phyloP scores from a whole-genome alignment of 2,113 vertebrate species.

The Acinonyx jubatus region DNA sequence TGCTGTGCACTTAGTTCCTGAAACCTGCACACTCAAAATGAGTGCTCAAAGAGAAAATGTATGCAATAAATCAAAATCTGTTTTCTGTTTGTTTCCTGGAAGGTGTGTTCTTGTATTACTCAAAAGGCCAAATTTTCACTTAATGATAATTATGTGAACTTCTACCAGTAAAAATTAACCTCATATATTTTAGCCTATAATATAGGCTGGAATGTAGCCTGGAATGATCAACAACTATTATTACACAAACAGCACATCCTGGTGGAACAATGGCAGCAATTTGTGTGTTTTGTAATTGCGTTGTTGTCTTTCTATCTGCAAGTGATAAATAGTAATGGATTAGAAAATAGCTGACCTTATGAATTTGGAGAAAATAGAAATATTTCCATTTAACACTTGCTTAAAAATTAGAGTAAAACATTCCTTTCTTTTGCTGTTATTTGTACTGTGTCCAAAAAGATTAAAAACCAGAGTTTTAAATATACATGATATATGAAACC shows the following conservation, averaged over 20 bases:
- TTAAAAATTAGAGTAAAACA: slow-evolving; percentile 36
- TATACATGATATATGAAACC: neutral
- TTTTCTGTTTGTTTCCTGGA: neutral
- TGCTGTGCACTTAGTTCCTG: neutral
- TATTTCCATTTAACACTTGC: neutral
- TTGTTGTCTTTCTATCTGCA: neutral
- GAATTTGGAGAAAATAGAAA: slow-evolving; percentile 6
- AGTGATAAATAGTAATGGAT: neutral
- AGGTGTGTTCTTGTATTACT: neutral
- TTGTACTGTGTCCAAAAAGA: slow-evolving; percentile 27
- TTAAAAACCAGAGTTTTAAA: neutral
- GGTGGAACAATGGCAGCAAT: neutral
- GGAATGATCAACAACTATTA: neutral
- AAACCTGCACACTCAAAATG: neutral
- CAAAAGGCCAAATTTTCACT: neutral
- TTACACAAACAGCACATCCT: neutral
- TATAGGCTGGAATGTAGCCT: neutral
- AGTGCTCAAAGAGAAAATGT: neutral
- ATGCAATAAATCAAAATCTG: neutral
- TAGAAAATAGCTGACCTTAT: slow-evolving; percentile 12
- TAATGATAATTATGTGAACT: neutral
- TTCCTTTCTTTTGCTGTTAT: slow-evolving; percentile 24
- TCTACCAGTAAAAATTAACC: neutral
- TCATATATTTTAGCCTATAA: neutral
- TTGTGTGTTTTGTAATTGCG: neutral